Evolutionary conservation across 2,797 vertebrate species (phyloP).

Genomic region (Falco peregrinus): DNA sequence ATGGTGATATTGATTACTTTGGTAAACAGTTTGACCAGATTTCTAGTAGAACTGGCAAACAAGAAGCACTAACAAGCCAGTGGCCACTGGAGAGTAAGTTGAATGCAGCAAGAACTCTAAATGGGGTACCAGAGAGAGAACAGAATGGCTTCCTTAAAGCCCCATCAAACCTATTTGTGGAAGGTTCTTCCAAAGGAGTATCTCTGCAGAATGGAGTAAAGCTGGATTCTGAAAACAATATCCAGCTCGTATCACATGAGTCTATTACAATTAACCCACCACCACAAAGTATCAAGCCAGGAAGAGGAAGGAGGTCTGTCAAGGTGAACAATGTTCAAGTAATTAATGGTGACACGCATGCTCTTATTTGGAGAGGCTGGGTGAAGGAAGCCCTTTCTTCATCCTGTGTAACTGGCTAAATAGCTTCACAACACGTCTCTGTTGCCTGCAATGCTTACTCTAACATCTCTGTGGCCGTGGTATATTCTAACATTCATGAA

Average conservation of each 20-base stretch:
- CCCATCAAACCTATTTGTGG: slow-evolving; percentile 82
- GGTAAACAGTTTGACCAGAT: slow-evolving; percentile 86
- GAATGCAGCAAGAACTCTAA: slow-evolving; percentile 70
- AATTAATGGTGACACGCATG: too few species aligned
- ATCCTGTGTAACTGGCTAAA: too few species aligned
- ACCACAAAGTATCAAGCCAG: slow-evolving; percentile 90
- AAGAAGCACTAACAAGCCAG: slow-evolving; percentile 80
- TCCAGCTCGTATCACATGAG: slow-evolving; percentile 79
- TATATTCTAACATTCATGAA: not conserved
- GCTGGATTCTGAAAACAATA: slow-evolving; percentile 75
- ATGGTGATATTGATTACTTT: slow-evolving; percentile 80
- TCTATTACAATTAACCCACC: slow-evolving; percentile 93
- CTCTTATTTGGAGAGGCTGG: too few species aligned
- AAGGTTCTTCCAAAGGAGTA: slow-evolving; percentile 75
- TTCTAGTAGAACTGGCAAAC: slow-evolving; percentile 85
- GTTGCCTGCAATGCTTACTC: not conserved
- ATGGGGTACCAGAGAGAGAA: slow-evolving; percentile 80
- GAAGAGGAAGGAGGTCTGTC: slow-evolving; percentile 89
- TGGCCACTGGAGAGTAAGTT: slow-evolving; percentile 84
- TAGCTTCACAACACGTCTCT: not conserved
- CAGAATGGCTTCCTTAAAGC: slow-evolving; percentile 77
- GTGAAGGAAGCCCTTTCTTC: too few species aligned
- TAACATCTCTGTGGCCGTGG: not conserved
- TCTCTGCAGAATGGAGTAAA: slow-evolving; percentile 79
- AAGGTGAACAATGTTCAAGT: slow-evolving; percentile 87